Base-by-base conservation (phyloP, 2,113 vertebrate genomes). In the Aleadryas rufinucha region DNA sequence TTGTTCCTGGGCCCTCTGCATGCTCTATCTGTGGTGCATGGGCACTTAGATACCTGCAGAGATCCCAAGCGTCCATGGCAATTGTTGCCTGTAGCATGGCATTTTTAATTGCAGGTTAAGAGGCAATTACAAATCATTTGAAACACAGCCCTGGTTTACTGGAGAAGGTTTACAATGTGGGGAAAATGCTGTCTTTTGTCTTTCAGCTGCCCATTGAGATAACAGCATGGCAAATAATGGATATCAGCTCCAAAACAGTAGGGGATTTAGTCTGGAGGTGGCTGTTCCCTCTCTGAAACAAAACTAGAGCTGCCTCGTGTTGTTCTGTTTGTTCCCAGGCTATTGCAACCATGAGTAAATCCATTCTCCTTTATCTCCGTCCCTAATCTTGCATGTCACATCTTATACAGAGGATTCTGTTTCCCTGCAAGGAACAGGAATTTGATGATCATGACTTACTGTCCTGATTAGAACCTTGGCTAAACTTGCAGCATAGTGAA, bases 1-100 rank as follows among this genome's bases (percentile, higher is more conserved):
- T 60, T 71, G 35, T 57, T 90, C 61, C 63, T 28, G 45, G 52
- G 56, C 31, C n/a, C 11, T 56, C 24, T n/a, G 23, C 37, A 9
- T 1, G 4, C 28, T 61, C 23, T 41, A 1, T 49, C 16, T 37
- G 21, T 49, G 8, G 54, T 23, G 6, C 33, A 23, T 0, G 0
- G 50, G 53, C 26, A 16, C 21, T 71, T 75, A 41, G 28, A 5
- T 65, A 64, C 1, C 1, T 50, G 59, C 69, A 83, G 71, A 63
- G 52, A 63, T 66, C 35, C 35, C 42, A 57, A 44, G 71, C 35
- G 9, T 53, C 56, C 8, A 2, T 2, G 2, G 68, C 21, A 65
- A 35, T 50, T 72, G 47, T 53, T 88, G 45, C 42, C 42, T 53
- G 6, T 28, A 70, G 28, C 31, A 4, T 8, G 27, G 50, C 27